Evolutionary conservation across 1,140 invertebrate species (phyloP), one percentile per base, ranked within the genome.

Genomic region (Neodiprion fabricii): DNA sequence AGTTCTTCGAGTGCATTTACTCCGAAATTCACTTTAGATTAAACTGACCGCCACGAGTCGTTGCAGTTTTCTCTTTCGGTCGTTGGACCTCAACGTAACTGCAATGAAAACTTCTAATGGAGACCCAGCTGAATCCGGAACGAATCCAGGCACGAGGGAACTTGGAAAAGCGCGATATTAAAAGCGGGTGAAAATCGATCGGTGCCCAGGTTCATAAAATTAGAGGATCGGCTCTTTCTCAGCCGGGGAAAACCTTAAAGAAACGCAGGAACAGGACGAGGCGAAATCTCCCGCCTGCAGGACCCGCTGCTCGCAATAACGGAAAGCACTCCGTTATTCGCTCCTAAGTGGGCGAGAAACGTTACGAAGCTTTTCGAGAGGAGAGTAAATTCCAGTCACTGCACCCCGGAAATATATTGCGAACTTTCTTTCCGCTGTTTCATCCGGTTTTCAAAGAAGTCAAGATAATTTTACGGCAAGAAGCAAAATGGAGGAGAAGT

Each of bases 1-100:
- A 47, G 21, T 40, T 40, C 40, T 69, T 47, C 12, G 67, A 69
- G 67, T 69, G 40, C 67, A 69, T 69, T 69, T 69, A 1, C 67
- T 21, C 74, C 72, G 73, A 81, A 79, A 81, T 81, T 81, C 80
- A 79, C 80, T 81, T 81, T 79, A 75, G 77, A 81, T 81, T 81
- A 81, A 75, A 79, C 70, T 12, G 9, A 40, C 67, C 48, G 21
- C 47, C 73, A 73, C 23, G 65, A 48, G 53, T 61, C 53, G 53
- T 61, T 61, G 53, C 53, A 61, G 72, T 81, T 81, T 80, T 82
- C 79, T 77, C 77, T 79, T 76, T 77, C 74, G 72, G 77, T 80
- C 80, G 80, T 82, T 82, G 80, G 76, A 80, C 53, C 53, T n/a
- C 0, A 61, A 61, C 4, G 53, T 61, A 61, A 61, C 53, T 61